These are phyloP conservation scores for Maniola hyperantus DNA, from an alignment of 2,888 invertebrate species.

Conservation along the genomic window DNA sequence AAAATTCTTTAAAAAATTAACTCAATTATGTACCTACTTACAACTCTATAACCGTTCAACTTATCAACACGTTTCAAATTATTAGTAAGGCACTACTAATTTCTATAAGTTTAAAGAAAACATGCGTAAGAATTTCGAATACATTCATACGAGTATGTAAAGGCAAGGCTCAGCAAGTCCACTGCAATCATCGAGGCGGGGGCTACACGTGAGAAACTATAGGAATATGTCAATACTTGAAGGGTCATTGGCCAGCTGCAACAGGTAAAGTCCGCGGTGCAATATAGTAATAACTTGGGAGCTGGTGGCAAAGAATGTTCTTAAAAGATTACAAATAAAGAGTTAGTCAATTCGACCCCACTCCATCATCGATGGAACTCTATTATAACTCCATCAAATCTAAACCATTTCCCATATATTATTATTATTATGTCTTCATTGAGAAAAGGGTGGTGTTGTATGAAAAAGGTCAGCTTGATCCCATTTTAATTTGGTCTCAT, in stretches of 20 bases:
- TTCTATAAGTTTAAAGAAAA: conserved; percentile 34
- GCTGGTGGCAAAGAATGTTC: neutral
- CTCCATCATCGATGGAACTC: too few relatives aligned
- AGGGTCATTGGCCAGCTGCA: conserved; percentile 77
- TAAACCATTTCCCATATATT: too few relatives aligned
- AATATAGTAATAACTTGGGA: conserved; percentile 48
- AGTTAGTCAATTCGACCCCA: too few relatives aligned
- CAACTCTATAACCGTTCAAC: neutral
- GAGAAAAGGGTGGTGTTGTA: too few relatives aligned
- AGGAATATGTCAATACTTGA: conserved; percentile 82
- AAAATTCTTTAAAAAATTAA: too few relatives aligned
- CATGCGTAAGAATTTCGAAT: conserved; percentile 35
- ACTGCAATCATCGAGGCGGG: conserved; percentile 53
- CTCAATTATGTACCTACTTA: too few relatives aligned
- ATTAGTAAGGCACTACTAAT: conserved; percentile 11
- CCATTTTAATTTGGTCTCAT: too few relatives aligned
- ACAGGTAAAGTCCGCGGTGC: conserved; percentile 65
- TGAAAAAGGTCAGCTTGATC: too few relatives aligned
- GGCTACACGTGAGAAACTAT: conserved; percentile 79
- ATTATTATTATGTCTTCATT: too few relatives aligned
- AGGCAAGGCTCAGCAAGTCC: conserved; percentile 53
- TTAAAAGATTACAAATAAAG: too few relatives aligned
- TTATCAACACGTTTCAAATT: neutral
- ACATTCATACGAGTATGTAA: conserved; percentile 44
- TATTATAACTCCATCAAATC: too few relatives aligned